Base-by-base conservation (phyloP, 2,888 invertebrate genomes). In the Erebia palarica region DNA sequence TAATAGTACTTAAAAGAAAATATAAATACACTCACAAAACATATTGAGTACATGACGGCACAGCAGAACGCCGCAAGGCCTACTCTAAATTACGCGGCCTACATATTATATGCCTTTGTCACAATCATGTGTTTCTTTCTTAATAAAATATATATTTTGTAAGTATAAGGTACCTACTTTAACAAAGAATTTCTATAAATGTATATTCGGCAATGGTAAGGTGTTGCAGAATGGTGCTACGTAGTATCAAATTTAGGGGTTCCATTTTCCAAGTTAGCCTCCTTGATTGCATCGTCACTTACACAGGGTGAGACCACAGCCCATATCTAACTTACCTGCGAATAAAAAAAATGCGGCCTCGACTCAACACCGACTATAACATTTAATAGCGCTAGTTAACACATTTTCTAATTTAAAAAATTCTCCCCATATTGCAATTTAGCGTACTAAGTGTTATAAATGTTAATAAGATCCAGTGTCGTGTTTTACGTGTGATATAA, bases 391-490 rank as follows among this genome's bases (percentile, higher is more conserved):
- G 80, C 83, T 85, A 88, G 89, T 90, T 88, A 92, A 85, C 88
- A 88, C 87, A 84, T 85, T 78, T 85, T 92, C 92, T 91, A 92
- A 91, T 92, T 91, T 91, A 92, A 91, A 88, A 90, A 88, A 86
- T 84, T 82, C 87, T 86, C 84, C 87, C 91, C 88, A 84, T 91
- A 89, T 89, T 86, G 87, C 92, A 89, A 90, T 90, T 91, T 90
- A 91, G 86, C 86, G 83, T 85, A 84, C 81, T 81, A 82, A 80
- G 81, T 87, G 88, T 88, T 91, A 91, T 92, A 91, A 92, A 92
- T 90, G 90, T 90, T 92, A 90, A 91, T 91, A 92, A 92, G 90
- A 89, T 84, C 87, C 86, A 78, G 83, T 83, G 84, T 84, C 83
- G 83, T 83, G 84, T 84, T 90, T 88, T 86, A 89, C 87, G 88